Percentiles rank a stretch among this genome's conserved stretches.
Conservation (phyloP, 2,888 invertebrate genomes). For the Anarsia innoxiella region DNA sequence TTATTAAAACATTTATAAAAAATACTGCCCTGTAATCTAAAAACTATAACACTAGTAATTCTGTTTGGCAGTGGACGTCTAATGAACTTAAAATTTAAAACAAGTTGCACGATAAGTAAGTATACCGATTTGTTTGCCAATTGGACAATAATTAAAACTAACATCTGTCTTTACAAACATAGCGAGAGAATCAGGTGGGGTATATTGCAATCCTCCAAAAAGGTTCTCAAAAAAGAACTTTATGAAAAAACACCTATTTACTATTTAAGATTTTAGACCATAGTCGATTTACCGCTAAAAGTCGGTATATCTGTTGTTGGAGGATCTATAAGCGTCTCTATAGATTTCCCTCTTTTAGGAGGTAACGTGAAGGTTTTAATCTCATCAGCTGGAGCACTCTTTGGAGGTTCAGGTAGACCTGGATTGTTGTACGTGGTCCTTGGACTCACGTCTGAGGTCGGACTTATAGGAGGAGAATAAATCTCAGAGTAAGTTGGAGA, state of each 20-base stretch:
- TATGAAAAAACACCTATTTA: too few relatives aligned
- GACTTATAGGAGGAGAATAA: slow-evolving; percentile 66
- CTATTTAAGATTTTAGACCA: slow-evolving; percentile 43
- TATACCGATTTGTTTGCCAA: too few relatives aligned
- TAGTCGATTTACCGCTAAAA: slow-evolving; percentile 62
- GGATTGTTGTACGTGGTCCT: slow-evolving; percentile 54
- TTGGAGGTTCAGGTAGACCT: slow-evolving; percentile 57
- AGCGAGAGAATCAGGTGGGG: too few relatives aligned
- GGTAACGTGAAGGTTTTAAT: slow-evolving; percentile 64
- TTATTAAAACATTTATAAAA: too few relatives aligned
- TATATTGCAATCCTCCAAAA: too few relatives aligned
- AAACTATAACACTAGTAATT: slow-evolving; percentile 33
- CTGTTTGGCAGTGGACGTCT: slow-evolving; percentile 36
- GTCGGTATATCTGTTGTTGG: slow-evolving; percentile 50
- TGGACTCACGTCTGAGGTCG: slow-evolving; percentile 59
- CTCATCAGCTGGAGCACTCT: slow-evolving; percentile 56
- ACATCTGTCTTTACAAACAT: too few relatives aligned
- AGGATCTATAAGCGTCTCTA: slow-evolving; percentile 64
- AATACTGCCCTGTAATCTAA: neutral
- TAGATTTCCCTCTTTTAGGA: slow-evolving; percentile 55
- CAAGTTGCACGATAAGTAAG: too few relatives aligned
- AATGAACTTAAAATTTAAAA: neutral
- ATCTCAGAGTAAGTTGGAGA: slow-evolving; percentile 70
- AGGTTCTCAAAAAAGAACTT: too few relatives aligned
- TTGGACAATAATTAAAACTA: too few relatives aligned